Evolutionary conservation across 2,797 vertebrate species (phyloP), one percentile per base, ranked within the genome.

Genomic region (Fringilla coelebs): DNA sequence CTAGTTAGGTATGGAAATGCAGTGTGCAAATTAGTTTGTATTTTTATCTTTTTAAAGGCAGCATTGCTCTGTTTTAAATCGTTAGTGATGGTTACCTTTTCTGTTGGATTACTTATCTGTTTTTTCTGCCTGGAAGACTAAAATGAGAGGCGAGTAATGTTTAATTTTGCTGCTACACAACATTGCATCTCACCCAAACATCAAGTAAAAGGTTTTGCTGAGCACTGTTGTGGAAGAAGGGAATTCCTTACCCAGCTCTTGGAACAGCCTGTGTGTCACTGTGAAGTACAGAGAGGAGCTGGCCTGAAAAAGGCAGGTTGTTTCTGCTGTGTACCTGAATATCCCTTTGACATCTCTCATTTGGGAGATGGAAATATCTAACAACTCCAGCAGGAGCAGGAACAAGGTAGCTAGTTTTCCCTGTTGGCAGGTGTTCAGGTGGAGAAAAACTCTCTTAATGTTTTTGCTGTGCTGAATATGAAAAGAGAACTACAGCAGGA

Each of bases 261-360:
- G 46, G 40, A 88, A 40, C 17, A 17, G 34, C 34, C 62, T 1
- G 0, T 34, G 11, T 76, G 32, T 76, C 1, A 0, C 32, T 0
- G 0, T 1, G 2, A 40, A 28, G 29, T 40, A 22, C 13, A 14
- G 36, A 81, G 73, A 70, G 60, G n/a, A 76, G 43, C 24, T 1
- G 0, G 40, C 41, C 72, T 83, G 89, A 32, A 80, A 85, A 75
- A 61, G 28, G 17, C 49, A 61, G 17, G 14, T 78, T 54, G 18
- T 93, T 87, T 90, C 54, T 80, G 78, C 34, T 4, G 0, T 11
- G 1, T 71, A 28, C 68, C 74, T 70, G 36, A 79, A 61, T 68
- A 48, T 80, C 32, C 14, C 38, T 92, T 85, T 68, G 90, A 49
- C 73, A 26, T 75, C 51, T 68, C 46, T 90, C 70, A 8, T 10